A percentile compares a stretch with the other conserved stretches of the same genome.
Conservation (phyloP, 2,113 vertebrate genomes). For the Halcyon malimbica region DNA sequence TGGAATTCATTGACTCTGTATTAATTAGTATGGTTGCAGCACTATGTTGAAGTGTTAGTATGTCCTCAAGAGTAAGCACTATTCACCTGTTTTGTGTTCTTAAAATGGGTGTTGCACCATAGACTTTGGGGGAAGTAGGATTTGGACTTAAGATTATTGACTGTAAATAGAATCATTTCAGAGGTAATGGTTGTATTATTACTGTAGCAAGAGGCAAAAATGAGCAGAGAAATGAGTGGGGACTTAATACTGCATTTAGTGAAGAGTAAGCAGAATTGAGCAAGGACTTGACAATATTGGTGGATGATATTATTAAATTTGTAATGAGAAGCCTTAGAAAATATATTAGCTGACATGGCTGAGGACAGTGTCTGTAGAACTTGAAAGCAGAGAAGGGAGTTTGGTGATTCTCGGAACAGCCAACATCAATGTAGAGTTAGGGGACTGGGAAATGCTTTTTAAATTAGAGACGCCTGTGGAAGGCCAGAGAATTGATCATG, state of each 20-base stretch:
- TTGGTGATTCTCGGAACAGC: not conserved
- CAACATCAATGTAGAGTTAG: not conserved
- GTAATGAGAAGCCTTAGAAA: constrained; percentile 17
- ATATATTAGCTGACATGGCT: not conserved
- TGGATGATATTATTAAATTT: constrained; percentile 29
- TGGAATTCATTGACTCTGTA: not conserved
- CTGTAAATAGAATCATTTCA: not conserved
- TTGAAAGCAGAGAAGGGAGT: not conserved
- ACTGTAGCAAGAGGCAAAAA: not conserved
- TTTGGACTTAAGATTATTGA: not conserved
- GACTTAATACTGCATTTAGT: constrained; percentile 32
- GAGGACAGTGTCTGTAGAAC: not conserved
- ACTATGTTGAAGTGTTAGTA: not conserved
- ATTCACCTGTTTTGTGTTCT: not conserved
- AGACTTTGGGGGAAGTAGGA: not conserved
- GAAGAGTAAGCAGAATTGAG: constrained; percentile 46
- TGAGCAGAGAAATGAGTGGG: not conserved
- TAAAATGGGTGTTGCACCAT: not conserved
- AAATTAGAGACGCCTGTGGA: not conserved
- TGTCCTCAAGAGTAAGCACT: not conserved
- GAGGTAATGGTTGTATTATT: not conserved
- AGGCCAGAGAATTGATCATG: constrained; percentile 31
- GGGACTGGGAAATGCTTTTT: not conserved
- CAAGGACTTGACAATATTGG: not conserved
- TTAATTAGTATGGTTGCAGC: not conserved